Base-by-base conservation (phyloP, 1,140 invertebrate genomes). In the Trissolcus basalis region DNA sequence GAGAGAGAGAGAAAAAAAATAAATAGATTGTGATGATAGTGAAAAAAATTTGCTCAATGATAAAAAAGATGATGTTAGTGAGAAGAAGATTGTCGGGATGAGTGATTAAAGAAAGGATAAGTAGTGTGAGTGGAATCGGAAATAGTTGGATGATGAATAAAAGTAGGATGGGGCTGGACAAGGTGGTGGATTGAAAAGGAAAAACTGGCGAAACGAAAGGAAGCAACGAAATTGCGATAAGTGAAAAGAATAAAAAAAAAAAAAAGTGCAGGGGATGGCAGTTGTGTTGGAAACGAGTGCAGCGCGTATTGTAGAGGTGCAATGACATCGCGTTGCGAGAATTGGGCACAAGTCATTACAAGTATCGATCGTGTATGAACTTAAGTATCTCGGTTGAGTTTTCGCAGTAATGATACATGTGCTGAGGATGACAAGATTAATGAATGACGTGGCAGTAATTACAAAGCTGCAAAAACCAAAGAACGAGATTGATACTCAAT, bases 401-500 rank as follows among this genome's bases (percentile, higher is more conserved):
- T 8, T 45, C 11, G 47, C 48, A 67, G 63, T 59, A 53, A 65
- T 64, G 75, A 41, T 51, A 69, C 64, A 48, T 39, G 35, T 49
- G 27, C 64, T 43, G 54, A 73, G 44, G 53, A 64, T 63, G 63
- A 61, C 12, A 32, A 12, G 54, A 68, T 69, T 47, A 44, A 55
- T 33, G 54, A 15, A 44, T 55, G 47, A 59, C 27, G 51, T 59
- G 63, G 58, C 49, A 70, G 56, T 68, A 51, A 41, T 43, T 27
- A 27, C 19, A 27, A 47, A 19, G n/a, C 59, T 43, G 69, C 61
- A 45, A 27, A 56, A 53, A 13, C 15, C 49, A 16, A 49, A 50
- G 14, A 39, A 56, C 55, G 11, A 47, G 47, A 53, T 54, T 55
- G 47, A 58, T 65, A 60, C 49, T 81, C 85, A 87, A 87, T 87